phyloP scores from a whole-genome alignment of 1,140 invertebrate genomes.

The Venturia canescens region DNA sequence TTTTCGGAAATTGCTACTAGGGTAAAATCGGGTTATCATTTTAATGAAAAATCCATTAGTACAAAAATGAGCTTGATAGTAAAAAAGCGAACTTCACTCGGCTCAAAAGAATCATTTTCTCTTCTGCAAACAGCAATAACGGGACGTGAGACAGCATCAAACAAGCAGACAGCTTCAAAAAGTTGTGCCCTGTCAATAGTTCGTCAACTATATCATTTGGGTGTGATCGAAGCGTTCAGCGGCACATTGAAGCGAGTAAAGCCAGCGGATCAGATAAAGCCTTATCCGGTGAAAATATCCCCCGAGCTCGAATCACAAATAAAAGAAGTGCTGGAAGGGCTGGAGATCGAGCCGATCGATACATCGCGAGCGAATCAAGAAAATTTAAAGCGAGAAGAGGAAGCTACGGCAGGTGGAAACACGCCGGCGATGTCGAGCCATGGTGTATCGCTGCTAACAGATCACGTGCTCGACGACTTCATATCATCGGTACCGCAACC shows the following conservation, averaged over 20 bases:
- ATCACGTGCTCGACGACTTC: conserved; percentile 82
- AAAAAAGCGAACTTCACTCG: background rate
- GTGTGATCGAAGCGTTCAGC: conserved; percentile 92
- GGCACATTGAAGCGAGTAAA: conserved; percentile 92
- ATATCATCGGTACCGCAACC: conserved; percentile 77
- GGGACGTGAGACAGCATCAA: conserved; percentile 94
- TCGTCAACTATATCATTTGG: conserved; percentile 95
- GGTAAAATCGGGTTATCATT: too few species aligned
- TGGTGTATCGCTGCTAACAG: conserved; percentile 78
- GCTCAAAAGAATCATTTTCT: background rate
- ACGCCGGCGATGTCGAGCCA: conserved; percentile 49
- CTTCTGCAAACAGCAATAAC: conserved; percentile 79
- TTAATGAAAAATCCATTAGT: conserved; percentile 30
- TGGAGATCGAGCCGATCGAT: conserved; percentile 79
- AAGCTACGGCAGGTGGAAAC: background rate
- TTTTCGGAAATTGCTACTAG: too few species aligned
- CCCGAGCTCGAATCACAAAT: conserved; percentile 83
- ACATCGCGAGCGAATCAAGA: conserved; percentile 11
- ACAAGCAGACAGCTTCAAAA: conserved; percentile 97
- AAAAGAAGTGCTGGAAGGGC: conserved; percentile 80
- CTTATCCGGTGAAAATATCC: conserved; percentile 87
- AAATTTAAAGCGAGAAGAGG: conserved; percentile 41
- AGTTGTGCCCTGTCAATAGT: conserved; percentile 97
- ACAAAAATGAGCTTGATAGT: background rate
- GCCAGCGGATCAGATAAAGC: conserved; percentile 83